These are phyloP conservation scores for Sturnus vulgaris DNA, from an alignment of 2,113 vertebrate species.

Conservation along the genomic window DNA sequence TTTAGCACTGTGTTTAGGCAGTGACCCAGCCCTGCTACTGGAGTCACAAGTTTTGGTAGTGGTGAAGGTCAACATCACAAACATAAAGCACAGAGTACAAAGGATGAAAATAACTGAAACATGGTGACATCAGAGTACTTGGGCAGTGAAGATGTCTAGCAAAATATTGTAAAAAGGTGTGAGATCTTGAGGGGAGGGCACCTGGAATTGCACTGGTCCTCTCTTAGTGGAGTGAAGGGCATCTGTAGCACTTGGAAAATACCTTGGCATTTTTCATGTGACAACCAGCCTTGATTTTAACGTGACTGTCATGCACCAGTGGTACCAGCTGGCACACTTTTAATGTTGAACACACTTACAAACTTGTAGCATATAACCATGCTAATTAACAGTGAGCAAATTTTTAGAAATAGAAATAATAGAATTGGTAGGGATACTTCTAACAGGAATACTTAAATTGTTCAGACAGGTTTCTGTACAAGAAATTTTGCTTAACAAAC, in stretches of 20 bases:
- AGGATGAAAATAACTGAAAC: background rate
- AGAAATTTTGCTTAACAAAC: background rate
- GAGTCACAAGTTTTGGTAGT: background rate
- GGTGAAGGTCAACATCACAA: background rate
- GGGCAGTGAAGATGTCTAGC: background rate
- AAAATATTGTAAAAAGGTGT: background rate
- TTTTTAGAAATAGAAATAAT: background rate
- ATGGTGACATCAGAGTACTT: background rate
- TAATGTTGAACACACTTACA: background rate
- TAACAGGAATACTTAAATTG: background rate
- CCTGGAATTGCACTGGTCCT: background rate
- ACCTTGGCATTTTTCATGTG: background rate
- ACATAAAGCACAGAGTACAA: background rate
- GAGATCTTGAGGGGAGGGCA: fast-evolving
- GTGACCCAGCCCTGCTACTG: background rate
- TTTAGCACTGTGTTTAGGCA: background rate
- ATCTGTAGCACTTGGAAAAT: background rate
- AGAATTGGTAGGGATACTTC: background rate
- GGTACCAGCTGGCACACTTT: background rate
- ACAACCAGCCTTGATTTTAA: background rate
- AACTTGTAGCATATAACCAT: background rate
- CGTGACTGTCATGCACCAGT: background rate
- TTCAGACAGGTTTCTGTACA: background rate
- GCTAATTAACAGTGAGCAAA: background rate
- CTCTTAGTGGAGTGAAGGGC: background rate